Conservation (phyloP, 2,113 vertebrate species). For the Cygnus atratus region DNA sequence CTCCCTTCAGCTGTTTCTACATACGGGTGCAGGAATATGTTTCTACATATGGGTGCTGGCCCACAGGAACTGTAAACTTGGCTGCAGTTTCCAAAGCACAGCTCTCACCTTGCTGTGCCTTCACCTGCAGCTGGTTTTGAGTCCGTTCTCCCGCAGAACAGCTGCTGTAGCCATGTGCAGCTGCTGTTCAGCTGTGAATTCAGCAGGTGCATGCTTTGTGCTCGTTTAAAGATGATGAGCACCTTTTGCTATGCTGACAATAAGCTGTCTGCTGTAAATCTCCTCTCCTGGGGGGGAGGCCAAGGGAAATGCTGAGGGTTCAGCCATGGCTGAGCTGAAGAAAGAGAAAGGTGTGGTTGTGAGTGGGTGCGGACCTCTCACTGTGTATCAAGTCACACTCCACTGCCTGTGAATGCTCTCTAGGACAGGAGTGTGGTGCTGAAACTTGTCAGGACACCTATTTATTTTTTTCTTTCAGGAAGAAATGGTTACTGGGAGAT, state of each 20-base stretch:
- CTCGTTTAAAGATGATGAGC: neutral
- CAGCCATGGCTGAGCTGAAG: neutral
- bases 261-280: neutral
- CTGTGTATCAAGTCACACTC: neutral
- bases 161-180: fast-evolving
- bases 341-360: neutral
- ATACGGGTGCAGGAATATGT: too few species aligned
- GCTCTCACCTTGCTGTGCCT: neutral
- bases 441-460: neutral
- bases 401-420: neutral
- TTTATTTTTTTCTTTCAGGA: neutral
- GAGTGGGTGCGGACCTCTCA: neutral
- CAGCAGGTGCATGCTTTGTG: fast-evolving
- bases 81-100: fast-evolving
- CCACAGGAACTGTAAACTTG: fast-evolving
- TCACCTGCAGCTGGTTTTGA: neutral
- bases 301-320: neutral
- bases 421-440: neutral
- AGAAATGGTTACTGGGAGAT: neutral
- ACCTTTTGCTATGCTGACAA: neutral
- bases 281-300: neutral
- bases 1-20: neutral
- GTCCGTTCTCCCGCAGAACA: neutral
- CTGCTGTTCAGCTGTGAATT: neutral
- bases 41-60: too few species aligned